Percentiles rank a stretch among this genome's conserved stretches.
Conservation (phyloP, 1,140 invertebrate species). For the Drosophila repletoides region DNA sequence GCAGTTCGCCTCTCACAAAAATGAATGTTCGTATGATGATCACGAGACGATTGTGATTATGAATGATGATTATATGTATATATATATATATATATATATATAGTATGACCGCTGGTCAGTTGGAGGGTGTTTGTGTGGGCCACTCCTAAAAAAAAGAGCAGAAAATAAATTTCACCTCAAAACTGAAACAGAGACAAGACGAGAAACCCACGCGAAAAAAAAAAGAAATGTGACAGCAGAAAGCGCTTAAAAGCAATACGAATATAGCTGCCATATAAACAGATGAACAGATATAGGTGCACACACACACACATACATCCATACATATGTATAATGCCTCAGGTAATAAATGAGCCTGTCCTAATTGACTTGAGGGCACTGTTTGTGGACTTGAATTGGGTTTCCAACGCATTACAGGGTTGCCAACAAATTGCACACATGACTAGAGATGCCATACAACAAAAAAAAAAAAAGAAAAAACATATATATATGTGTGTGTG, state of each 20-base stretch:
- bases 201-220: conserved; percentile 39
- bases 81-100: conserved; percentile 2
- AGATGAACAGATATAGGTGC: conserved; percentile 10
- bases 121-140: neutral
- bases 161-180: conserved; percentile 64
- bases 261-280: conserved; percentile 2
- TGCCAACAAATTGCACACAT: neutral
- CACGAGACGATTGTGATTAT: conserved; percentile 22
- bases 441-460: neutral
- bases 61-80: neutral
- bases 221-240: conserved; percentile 73
- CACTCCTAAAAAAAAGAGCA: conserved; percentile 55
- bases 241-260: conserved; percentile 43
- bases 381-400: conserved; percentile 12
- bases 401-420: conserved; percentile 8
- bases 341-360: conserved; percentile 24
- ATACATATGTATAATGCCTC: neutral
- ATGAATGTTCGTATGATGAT: no score
- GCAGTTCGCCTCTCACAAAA: conserved; percentile 15
- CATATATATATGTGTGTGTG: neutral
- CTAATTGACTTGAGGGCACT: conserved; percentile 23
- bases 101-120: neutral
- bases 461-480: neutral
- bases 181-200: conserved; percentile 36
- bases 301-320: neutral